These are phyloP conservation scores for Dreissena rostriformis DNA, from an alignment of 1,140 invertebrate genomes.

Conservation along the genomic window DNA sequence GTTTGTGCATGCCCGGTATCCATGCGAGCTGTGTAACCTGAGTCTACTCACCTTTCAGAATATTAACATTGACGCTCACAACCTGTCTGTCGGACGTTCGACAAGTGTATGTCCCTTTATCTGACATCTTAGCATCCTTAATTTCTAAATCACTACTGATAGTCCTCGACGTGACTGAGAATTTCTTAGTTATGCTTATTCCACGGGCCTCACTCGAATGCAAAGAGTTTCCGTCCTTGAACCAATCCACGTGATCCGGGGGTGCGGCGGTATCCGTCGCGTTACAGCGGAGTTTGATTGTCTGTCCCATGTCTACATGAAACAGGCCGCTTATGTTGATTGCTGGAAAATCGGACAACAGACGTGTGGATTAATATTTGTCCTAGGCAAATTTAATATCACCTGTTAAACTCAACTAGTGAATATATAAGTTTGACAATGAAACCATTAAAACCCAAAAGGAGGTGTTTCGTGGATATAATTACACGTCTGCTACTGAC, in stretches of 20 bases:
- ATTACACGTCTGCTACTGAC: no score
- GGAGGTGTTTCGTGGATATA: no score
- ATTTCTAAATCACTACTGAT: slow-evolving; percentile 67
- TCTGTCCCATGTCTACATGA: slow-evolving; percentile 66
- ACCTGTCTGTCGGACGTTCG: slow-evolving; percentile 67
- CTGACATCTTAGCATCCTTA: slow-evolving; percentile 59
- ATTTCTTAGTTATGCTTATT: slow-evolving; percentile 64
- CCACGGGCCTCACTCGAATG: slow-evolving; percentile 52
- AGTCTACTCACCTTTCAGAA: slow-evolving; percentile 66
- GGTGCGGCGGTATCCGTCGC: slow-evolving; percentile 62
- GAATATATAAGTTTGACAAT: no score
- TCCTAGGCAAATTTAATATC: no score
- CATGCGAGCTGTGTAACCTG: neutral
- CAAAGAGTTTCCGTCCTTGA: slow-evolving; percentile 62
- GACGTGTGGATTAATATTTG: no score
- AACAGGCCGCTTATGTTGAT: slow-evolving; percentile 63
- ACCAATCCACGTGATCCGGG: slow-evolving; percentile 70
- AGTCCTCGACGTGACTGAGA: slow-evolving; percentile 58
- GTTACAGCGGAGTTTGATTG: slow-evolving; percentile 65
- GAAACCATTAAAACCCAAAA: no score
- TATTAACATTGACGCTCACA: slow-evolving; percentile 65
- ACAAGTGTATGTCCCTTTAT: slow-evolving; percentile 67
- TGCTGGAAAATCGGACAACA: slow-evolving; percentile 55
- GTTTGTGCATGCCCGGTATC: no score
- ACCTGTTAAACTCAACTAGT: no score